Percentiles rank a stretch among this genome's conserved stretches.
Evolutionary conservation across 2,797 vertebrate species (phyloP).

Genomic region (Acanthis flammea): DNA sequence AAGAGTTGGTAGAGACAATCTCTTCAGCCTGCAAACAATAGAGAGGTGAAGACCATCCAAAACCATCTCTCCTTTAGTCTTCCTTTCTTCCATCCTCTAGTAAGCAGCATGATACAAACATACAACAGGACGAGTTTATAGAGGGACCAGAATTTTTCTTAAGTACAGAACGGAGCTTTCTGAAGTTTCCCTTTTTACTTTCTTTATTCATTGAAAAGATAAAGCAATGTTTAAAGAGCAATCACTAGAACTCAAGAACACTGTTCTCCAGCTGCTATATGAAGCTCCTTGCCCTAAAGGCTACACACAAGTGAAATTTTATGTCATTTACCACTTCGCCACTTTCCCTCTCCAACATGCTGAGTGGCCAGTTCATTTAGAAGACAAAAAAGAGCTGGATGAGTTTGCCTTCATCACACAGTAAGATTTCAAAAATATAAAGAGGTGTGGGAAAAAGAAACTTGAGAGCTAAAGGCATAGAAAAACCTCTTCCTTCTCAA

Average conservation of each 20-base stretch:
- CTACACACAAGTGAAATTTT: background rate
- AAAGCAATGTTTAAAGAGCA: slow-evolving; percentile 21
- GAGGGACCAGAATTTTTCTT: slow-evolving; percentile 7
- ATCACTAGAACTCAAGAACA: slow-evolving; percentile 7
- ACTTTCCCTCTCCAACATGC: background rate
- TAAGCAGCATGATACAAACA: background rate
- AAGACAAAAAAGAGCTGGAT: background rate
- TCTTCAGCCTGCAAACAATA: background rate
- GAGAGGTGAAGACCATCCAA: background rate
- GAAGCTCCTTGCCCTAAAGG: background rate
- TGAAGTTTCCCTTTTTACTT: background rate
- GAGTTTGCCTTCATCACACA: slow-evolving; percentile 17
- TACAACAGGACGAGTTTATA: background rate
- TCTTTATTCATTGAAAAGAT: slow-evolving; percentile 26
- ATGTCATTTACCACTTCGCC: slow-evolving; percentile 17
- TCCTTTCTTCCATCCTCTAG: background rate
- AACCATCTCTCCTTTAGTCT: background rate
- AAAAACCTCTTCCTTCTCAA: background rate
- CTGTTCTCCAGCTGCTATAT: background rate
- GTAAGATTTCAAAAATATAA: background rate
- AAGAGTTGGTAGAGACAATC: background rate
- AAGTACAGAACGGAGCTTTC: slow-evolving; percentile 3
- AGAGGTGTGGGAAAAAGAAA: background rate
- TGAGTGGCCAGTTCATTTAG: slow-evolving; percentile 26
- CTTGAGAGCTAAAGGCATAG: background rate